A percentile compares a stretch with the other conserved stretches of the same genome.
Conservation (phyloP, 2,797 vertebrate genomes). For the Hipposideros larvatus region DNA sequence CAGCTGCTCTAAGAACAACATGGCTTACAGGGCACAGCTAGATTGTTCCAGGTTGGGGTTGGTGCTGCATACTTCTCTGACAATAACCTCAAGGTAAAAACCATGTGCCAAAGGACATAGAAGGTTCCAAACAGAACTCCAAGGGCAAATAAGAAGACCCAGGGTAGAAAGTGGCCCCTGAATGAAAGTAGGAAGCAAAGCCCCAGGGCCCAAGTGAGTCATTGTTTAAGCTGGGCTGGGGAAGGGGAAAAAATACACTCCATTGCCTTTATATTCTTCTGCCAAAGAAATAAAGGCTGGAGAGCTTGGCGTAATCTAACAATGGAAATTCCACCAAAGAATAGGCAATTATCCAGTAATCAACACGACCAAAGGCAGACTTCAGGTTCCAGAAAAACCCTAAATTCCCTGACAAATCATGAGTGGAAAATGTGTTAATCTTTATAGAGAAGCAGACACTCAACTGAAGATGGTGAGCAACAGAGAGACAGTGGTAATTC, state of each 20-base stretch:
- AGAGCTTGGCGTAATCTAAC: constrained; percentile 67
- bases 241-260: constrained; percentile 42
- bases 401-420: constrained; percentile 56
- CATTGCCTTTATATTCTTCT: constrained; percentile 63
- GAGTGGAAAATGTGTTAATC: constrained; percentile 35
- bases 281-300: constrained; percentile 74
- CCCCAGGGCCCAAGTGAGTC: constrained; percentile 70
- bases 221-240: constrained; percentile 69
- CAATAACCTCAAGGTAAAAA: constrained; percentile 34
- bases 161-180: constrained; percentile 62
- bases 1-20: constrained; percentile 50
- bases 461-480: constrained; percentile 43
- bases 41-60: constrained; percentile 26
- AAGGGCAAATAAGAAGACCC: constrained; percentile 40
- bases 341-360: constrained; percentile 73
- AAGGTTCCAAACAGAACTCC: constrained; percentile 34
- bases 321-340: constrained; percentile 78
- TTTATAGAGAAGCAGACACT: constrained; percentile 40
- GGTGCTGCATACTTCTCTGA: background rate
- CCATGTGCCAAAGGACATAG: constrained; percentile 24
- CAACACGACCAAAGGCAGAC: constrained; percentile 45
- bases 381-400: constrained; percentile 66
- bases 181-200: constrained; percentile 63
- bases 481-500: background rate
- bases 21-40: background rate